These are phyloP conservation scores for Novumbra hubbsi DNA, from an alignment of 2,797 vertebrate genomes.

Conservation along the genomic window DNA sequence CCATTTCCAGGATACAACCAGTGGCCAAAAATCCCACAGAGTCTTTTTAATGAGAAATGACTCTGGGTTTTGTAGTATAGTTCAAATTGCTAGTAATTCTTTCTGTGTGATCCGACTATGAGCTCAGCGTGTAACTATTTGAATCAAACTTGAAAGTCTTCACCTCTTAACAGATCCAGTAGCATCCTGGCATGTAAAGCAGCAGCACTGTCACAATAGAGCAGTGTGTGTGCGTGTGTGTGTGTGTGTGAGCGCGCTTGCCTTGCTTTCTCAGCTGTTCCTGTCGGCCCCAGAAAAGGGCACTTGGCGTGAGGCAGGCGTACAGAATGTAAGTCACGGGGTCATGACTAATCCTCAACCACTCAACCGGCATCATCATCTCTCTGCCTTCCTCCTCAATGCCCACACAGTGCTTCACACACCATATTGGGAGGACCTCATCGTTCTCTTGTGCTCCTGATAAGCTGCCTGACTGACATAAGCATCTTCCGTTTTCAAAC, in stretches of 20 bases:
- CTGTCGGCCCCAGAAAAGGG: slow-evolving; percentile 40
- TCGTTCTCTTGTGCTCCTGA: background rate
- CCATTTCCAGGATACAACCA: too few species aligned
- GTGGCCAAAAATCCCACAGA: too few species aligned
- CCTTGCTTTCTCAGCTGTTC: slow-evolving; percentile 64
- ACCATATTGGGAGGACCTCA: background rate
- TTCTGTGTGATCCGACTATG: background rate
- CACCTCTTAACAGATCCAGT: background rate
- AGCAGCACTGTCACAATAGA: background rate
- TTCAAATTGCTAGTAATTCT: too few species aligned
- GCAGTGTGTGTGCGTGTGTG: background rate
- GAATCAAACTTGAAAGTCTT: background rate
- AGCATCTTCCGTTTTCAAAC: background rate
- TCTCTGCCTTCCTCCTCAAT: background rate
- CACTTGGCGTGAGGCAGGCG: slow-evolving; percentile 51
- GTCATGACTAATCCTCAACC: slow-evolving; percentile 54
- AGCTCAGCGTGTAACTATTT: background rate
- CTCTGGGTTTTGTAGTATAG: too few species aligned
- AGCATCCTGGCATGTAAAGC: background rate
- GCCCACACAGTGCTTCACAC: background rate
- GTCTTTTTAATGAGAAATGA: too few species aligned
- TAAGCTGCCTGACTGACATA: background rate
- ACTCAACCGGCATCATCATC: slow-evolving; percentile 19
- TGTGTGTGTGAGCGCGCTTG: slow-evolving; percentile 2
- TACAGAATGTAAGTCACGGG: slow-evolving; percentile 66